phyloP scores from a whole-genome alignment of 30 jellyfish, hydroid and myxozoan genomes.

The Phacellophora camtschatica region DNA sequence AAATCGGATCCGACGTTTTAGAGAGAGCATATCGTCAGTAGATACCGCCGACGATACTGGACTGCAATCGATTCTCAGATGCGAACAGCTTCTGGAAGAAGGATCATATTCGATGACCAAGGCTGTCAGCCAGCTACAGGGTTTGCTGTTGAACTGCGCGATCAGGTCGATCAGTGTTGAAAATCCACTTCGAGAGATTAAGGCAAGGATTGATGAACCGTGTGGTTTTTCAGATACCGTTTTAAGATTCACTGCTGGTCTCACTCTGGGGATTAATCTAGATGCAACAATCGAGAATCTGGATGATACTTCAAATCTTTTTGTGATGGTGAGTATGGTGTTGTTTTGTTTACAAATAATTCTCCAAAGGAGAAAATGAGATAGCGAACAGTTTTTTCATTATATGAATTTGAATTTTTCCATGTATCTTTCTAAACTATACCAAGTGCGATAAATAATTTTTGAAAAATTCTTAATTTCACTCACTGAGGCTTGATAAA shows the following conservation, averaged over 20 bases:
- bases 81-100: constrained; percentile 81
- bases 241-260: constrained; percentile 82
- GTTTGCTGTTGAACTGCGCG: constrained; percentile 64
- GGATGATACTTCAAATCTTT: constrained; percentile 66
- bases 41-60: constrained; percentile 32
- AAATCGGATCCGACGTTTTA: constrained; percentile 73
- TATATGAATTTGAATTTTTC: too few relatives aligned
- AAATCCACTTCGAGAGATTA: constrained; percentile 72
- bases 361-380: too few relatives aligned
- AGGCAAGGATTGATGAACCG: constrained; percentile 73
- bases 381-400: too few relatives aligned
- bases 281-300: constrained; percentile 69
- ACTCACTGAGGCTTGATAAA: too few relatives aligned
- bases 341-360: too few relatives aligned
- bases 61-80: constrained; percentile 47
- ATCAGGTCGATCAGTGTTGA: constrained; percentile 40
- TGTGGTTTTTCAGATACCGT: constrained; percentile 65
- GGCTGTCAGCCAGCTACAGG: constrained; percentile 62
- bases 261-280: constrained; percentile 64
- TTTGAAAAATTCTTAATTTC: too few relatives aligned
- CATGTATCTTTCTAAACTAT: too few relatives aligned
- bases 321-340: constrained; percentile 72
- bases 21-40: constrained; percentile 50
- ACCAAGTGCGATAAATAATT: too few relatives aligned
- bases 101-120: constrained; percentile 72